Conservation (phyloP, 2,113 vertebrate species). For the Falco punctatus region DNA sequence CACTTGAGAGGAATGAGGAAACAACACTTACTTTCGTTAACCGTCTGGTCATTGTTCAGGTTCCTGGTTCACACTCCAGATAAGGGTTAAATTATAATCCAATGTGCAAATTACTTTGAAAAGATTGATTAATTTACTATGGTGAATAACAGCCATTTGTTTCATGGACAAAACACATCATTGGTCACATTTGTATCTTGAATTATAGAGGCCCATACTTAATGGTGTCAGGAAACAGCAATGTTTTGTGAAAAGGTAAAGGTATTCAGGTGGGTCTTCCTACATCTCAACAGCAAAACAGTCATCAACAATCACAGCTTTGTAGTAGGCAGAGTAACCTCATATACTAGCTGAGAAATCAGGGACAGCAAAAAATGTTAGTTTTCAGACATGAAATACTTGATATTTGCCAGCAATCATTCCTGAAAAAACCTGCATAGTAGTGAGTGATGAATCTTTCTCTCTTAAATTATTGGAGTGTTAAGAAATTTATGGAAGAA, state of each 20-base stretch:
- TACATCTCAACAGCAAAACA: not conserved
- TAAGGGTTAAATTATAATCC: conserved; percentile 43
- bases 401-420: not conserved
- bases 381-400: not conserved
- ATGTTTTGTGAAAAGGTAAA: not conserved
- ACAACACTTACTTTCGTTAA: not conserved
- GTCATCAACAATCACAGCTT: not conserved
- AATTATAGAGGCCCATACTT: not conserved
- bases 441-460: not conserved
- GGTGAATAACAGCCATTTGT: not conserved
- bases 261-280: not conserved
- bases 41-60: not conserved
- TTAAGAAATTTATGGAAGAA: not conserved
- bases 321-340: not conserved
- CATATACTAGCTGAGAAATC: not conserved
- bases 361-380: not conserved
- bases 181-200: not conserved
- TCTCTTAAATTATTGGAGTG: not conserved
- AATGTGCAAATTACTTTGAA: not conserved
- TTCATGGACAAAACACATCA: not conserved
- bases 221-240: not conserved
- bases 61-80: conserved; percentile 8
- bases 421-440: not conserved
- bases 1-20: conserved; percentile 47
- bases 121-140: not conserved